Base-by-base conservation (phyloP, 1,140 invertebrate species). In the Tetragnatha versicolor region DNA sequence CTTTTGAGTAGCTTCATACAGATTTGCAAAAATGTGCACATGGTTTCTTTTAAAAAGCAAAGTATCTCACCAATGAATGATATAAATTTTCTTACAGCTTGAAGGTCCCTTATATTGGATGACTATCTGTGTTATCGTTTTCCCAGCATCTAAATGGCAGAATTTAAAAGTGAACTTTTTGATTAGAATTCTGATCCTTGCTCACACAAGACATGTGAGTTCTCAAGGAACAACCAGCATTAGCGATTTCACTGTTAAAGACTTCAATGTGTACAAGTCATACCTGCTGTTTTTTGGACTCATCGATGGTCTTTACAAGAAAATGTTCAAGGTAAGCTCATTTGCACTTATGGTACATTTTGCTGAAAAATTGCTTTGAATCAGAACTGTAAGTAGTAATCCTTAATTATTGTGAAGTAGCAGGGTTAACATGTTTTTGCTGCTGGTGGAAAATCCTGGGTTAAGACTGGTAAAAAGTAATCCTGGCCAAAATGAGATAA, bases 41-140 rank as follows among this genome's bases (percentile, higher is more conserved):
- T n/a, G n/a, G n/a, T n/a, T n/a, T n/a, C n/a, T n/a, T n/a, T n/a
- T n/a, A n/a, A n/a, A n/a, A n/a, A n/a, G n/a, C n/a, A n/a, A n/a
- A n/a, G n/a, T n/a, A n/a, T n/a, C n/a, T n/a, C n/a, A n/a, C n/a
- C n/a, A n/a, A n/a, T n/a, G n/a, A 45, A 45, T 45, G 42, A n/a
- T 45, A 45, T 12, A n/a, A n/a, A n/a, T 80, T 66, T 80, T 55
- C 27, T 39, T 60, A 0, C 20, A 87, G 86, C 91, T 93, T 1
- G 96, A 98, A 82, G 94, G 95, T 2, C 91, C 94, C 2, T 88
- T 94, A 5, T 99, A 96, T 87, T 96, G 92, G 88, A 87, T 90
- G 53, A 91, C 91, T 4, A 89, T 98, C 83, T 91, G 92, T 49
- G 85, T 97, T 9, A 89, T 95, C 42, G 85, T 98, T 22, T 90